Percentiles rank a stretch among this genome's conserved stretches.
phyloP scores from a whole-genome alignment of 2,113 vertebrate genomes.

The Anolis sagrei region DNA sequence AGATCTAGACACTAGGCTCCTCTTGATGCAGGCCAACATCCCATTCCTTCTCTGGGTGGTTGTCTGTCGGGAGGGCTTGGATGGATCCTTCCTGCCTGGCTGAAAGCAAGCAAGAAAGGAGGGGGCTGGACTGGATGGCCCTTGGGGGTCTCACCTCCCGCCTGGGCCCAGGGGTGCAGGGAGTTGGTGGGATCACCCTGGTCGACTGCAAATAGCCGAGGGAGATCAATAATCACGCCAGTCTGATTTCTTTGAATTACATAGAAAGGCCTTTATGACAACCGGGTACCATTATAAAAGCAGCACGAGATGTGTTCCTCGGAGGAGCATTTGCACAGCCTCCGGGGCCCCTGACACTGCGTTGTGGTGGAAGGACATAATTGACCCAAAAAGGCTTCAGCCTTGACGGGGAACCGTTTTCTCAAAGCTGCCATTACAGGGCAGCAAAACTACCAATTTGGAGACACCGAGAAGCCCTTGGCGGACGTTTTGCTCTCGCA shows the following conservation, averaged over 20 bases:
- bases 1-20: no score
- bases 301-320: constrained; percentile 80
- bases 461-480: constrained; percentile 70
- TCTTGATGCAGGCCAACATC: no score
- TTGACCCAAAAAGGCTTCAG: constrained; percentile 67
- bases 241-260: constrained; percentile 79
- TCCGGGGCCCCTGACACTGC: constrained; percentile 34
- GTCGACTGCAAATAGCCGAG: no score
- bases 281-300: constrained; percentile 82
- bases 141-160: no score
- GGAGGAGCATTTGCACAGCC: constrained; percentile 52
- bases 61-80: no score
- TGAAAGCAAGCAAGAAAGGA: no score
- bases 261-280: constrained; percentile 74
- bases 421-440: constrained; percentile 76
- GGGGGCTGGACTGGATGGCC: no score
- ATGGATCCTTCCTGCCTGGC: not conserved
- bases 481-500: constrained; percentile 70
- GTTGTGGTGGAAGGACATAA: constrained; percentile 23
- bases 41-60: no score
- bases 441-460: constrained; percentile 73
- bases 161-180: no score
- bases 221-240: constrained; percentile 58
- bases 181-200: no score
- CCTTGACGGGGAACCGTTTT: constrained; percentile 12